A percentile compares a stretch with the other conserved stretches of the same genome.
Evolutionary conservation across 2,113 vertebrate species (phyloP).

Genomic region (Lophochroa leadbeateri): DNA sequence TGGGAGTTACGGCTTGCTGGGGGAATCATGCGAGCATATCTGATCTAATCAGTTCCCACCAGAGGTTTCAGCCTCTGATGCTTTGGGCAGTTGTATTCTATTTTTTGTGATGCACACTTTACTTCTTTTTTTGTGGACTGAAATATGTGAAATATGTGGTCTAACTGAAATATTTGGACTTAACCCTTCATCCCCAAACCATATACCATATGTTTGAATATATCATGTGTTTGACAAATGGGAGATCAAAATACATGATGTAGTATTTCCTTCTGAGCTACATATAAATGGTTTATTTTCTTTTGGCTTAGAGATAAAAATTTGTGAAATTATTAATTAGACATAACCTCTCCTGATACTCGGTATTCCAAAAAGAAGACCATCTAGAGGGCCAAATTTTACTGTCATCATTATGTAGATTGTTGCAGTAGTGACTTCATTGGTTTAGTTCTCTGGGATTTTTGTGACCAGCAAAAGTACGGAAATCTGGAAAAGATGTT

Average conservation of each 20-base stretch:
- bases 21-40: not conserved
- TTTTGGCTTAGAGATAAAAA: not conserved
- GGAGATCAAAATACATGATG: not conserved
- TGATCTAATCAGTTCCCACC: constrained; percentile 1
- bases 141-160: not conserved
- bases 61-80: not conserved
- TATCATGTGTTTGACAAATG: not conserved
- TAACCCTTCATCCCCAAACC: not conserved
- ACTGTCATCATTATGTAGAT: not conserved
- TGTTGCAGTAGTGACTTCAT: not conserved
- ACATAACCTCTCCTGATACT: not conserved
- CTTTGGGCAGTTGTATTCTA: not conserved
- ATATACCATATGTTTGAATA: not conserved
- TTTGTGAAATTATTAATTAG: not conserved
- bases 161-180: not conserved
- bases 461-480: not conserved
- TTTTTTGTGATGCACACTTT: not conserved
- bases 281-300: not conserved
- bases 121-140: not conserved
- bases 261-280: not conserved
- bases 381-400: not conserved
- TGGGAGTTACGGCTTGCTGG: not conserved
- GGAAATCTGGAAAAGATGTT: not conserved
- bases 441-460: not conserved
- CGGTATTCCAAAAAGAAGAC: not conserved